phyloP scores from a whole-genome alignment of 2,888 invertebrate species.

The Nudaria mundana region DNA sequence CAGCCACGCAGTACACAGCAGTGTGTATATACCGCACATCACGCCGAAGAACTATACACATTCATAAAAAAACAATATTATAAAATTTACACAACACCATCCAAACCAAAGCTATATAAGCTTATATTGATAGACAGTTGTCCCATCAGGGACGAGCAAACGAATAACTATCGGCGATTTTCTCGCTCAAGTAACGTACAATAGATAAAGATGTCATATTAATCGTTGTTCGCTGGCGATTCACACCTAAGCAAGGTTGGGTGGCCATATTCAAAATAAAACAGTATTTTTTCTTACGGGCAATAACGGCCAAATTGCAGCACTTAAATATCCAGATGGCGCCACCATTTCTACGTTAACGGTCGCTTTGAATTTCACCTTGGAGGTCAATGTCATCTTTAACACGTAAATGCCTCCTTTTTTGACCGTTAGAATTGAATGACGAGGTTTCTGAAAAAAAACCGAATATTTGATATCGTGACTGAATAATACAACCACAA shows the following conservation, averaged over 20 bases:
- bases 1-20: slow-evolving; percentile 92
- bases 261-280: background rate
- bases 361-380: slow-evolving; percentile 76
- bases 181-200: background rate
- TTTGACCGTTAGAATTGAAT: slow-evolving; percentile 79
- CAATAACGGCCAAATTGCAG: slow-evolving; percentile 93
- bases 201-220: too few species aligned
- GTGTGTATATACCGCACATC: slow-evolving; percentile 93
- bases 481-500: too few species aligned
- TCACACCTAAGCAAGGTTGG: too few species aligned
- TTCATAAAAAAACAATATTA: background rate
- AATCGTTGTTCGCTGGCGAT: too few species aligned
- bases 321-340: slow-evolving; percentile 91
- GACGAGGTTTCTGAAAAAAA: slow-evolving; percentile 43
- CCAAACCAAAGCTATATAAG: background rate
- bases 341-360: slow-evolving; percentile 88
- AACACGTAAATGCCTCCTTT: slow-evolving; percentile 88
- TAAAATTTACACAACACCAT: background rate
- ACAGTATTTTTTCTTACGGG: slow-evolving; percentile 79
- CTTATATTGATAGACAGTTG: background rate
- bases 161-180: background rate
- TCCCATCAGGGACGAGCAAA: background rate
- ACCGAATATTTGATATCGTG: background rate
- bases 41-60: slow-evolving; percentile 89
- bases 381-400: slow-evolving; percentile 50